Conservation (phyloP, 2,888 invertebrate genomes). For the Venustoraphidia nigricollis region DNA sequence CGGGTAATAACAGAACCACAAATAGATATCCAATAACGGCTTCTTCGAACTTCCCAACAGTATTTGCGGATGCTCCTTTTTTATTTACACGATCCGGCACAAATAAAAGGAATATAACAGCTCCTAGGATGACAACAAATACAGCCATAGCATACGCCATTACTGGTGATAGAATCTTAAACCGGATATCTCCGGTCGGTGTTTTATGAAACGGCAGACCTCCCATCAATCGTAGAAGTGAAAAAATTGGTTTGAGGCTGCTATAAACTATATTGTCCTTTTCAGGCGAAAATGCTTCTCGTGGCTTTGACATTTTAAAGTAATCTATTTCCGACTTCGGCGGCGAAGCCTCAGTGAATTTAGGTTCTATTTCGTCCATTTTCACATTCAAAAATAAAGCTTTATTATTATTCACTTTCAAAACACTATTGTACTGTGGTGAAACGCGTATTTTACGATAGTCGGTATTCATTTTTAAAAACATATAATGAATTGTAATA, state of each 20-base stretch:
- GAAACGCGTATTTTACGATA: no score
- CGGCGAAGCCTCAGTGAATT: no score
- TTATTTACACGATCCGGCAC: neutral
- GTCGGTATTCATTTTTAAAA: no score
- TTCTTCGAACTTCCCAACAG: constrained; percentile 56
- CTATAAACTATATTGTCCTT: constrained; percentile 22
- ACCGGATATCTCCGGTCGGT: constrained; percentile 25
- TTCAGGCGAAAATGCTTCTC: no score
- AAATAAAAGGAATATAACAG: constrained; percentile 13
- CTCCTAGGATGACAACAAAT: constrained; percentile 30
- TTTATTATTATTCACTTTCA: no score
- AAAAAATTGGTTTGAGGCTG: constrained; percentile 29
- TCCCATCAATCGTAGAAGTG: constrained; percentile 37
- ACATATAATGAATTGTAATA: no score
- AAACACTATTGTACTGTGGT: no score
- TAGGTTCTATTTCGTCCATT: no score
- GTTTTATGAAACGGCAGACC: constrained; percentile 41
- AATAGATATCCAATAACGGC: constrained; percentile 61
- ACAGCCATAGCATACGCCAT: constrained; percentile 41
- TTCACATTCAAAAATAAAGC: no score
- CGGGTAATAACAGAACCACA: constrained; percentile 53
- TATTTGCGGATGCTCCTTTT: constrained; percentile 7
- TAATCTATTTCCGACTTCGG: no score
- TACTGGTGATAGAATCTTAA: constrained; percentile 30
- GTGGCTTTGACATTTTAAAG: no score